Base-by-base conservation (phyloP, 2,113 vertebrate genomes). In the Carassius gibelio region DNA sequence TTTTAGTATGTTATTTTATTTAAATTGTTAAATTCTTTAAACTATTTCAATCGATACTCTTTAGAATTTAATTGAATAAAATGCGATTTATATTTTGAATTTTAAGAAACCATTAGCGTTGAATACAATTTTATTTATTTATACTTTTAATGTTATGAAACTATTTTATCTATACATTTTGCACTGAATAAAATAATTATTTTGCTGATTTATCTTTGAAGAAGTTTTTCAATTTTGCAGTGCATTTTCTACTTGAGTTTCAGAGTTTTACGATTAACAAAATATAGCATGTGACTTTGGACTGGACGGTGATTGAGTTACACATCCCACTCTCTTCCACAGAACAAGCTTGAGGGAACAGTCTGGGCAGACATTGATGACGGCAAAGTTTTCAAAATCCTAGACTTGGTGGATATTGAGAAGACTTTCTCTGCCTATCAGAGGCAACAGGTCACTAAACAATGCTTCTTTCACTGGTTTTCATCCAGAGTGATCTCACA, bases 341-440 rank as follows among this genome's bases (percentile, higher is more conserved):
- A 99, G 98, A 99, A 96, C 92, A 99, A 99, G 90, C 92, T 99
- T 89, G 95, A 96, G 82, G 97, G 97, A 26, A 99, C 98, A 0
- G 94, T 99, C 26, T 99, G 98, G 98, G 94, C 95, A 2, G 96
- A 97, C 0, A 95, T 99, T 75, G 97, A 99, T 81, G 98, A 99
- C 42, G 30, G 92, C 45, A 97, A 94, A 89, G 98, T 99, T 83
- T 99, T 96, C 88, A 98, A 98, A 94, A 89, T 98, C 90, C 93
- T 99, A 86, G 98, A 99, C 88, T 95, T 99, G 0, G 95, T 96
- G 88, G 98, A 99, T 90, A 94, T 99, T 69, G 98, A 99, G 88
- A 97, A 96, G 90, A 99, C 97, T 0, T 99, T 99, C 93, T 99
- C 98, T 0, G 98, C 98, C 86, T 99, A 99, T 94, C 98, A 99